Evolutionary conservation across 1,140 invertebrate species (phyloP), one percentile per base, ranked within the genome.

Genomic region (Papilio dardanus): DNA sequence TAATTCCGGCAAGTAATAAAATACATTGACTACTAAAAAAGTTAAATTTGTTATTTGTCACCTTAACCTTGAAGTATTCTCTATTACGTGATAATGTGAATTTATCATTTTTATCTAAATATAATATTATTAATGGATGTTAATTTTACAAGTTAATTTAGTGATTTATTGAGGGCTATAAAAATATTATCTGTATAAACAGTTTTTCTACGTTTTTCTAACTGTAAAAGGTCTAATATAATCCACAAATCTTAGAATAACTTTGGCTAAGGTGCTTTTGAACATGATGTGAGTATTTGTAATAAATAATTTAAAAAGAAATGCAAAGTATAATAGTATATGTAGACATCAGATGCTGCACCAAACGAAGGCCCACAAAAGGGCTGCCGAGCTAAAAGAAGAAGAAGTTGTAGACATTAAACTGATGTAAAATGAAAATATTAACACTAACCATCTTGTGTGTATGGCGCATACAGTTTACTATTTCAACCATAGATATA

Each of bases 401-500:
- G n/a, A n/a, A n/a, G n/a, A n/a, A n/a, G n/a, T n/a, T n/a, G n/a
- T n/a, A n/a, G n/a, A n/a, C n/a, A n/a, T n/a, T n/a, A n/a, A n/a
- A 19, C n/a, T 31, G 4, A 73, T 33, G 1, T 30, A 73, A 58
- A 35, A 73, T 73, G 46, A 37, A n/a, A 33, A 28, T 73, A n/a
- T 6, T 58, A 4, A 6, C 10, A 35, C 1, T 73, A 7, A 35
- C 33, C n/a, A 31, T 33, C n/a, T n/a, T 71, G 6, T 21, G n/a
- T 62, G 3, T 73, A 28, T 54, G 10, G 14, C 0, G n/a, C 30
- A 66, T 33, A 12, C 30, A 58, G 10, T 75, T 37, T 16, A 74
- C 73, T 69, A 76, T 76, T 75, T 80, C 82, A 78, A 94, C 94
- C 14, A 93, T 95, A 71, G 95, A 96, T 79, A 85, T 95, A 77